Evolutionary conservation across 2,797 vertebrate genomes (phyloP).

Genomic region (Crax fasciolata): DNA sequence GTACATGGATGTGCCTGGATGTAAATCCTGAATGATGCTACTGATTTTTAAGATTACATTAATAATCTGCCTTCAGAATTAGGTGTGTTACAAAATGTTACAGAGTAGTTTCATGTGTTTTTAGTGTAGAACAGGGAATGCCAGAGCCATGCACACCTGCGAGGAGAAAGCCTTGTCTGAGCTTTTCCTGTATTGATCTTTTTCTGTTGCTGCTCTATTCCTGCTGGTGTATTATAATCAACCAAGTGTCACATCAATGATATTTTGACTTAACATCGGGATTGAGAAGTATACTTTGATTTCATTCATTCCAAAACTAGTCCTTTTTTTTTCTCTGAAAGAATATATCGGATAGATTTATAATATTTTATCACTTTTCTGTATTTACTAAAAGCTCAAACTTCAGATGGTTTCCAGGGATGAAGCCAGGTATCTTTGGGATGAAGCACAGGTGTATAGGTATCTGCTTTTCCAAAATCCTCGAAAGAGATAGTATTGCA

Average conservation of each 20-base stretch:
- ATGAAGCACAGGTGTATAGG: not conserved
- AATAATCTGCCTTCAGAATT: not conserved
- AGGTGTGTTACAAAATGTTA: not conserved
- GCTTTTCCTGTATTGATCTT: not conserved
- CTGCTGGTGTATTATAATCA: conserved; percentile 27
- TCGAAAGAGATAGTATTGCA: not conserved
- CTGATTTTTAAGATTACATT: not conserved
- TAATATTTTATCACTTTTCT: not conserved
- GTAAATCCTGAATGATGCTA: not conserved
- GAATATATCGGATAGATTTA: not conserved
- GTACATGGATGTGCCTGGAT: not conserved
- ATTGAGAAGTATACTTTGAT: conserved; percentile 20
- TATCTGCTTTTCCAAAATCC: not conserved
- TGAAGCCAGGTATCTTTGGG: not conserved
- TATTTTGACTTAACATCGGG: not conserved
- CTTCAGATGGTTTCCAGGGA: not conserved
- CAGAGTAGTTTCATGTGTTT: not conserved
- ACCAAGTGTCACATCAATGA: conserved; percentile 13
- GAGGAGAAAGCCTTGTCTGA: not conserved
- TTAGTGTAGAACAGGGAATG: not conserved
- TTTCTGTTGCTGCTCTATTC: not conserved
- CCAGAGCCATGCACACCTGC: not conserved
- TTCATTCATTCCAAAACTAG: not conserved
- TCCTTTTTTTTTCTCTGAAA: not conserved
- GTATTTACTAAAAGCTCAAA: not conserved